Evolutionary conservation across 2,113 vertebrate genomes (phyloP).

Genomic region (Coracopsis vasa): DNA sequence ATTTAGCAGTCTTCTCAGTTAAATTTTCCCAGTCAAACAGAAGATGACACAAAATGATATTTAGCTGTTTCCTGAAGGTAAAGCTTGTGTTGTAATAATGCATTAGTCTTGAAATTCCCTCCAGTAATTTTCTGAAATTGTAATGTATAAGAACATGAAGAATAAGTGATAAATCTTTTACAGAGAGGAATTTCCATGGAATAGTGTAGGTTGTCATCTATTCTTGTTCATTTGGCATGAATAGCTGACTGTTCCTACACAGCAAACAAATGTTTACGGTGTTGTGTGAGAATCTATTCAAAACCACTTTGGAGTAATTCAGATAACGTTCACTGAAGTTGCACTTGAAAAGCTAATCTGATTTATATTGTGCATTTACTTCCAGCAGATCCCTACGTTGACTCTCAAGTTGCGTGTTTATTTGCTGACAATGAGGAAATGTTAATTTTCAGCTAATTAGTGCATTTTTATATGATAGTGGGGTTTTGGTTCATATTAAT

Average conservation of each 20-base stretch:
- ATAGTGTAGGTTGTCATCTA: background rate
- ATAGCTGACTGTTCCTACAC: background rate
- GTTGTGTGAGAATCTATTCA: background rate
- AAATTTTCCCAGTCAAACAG: background rate
- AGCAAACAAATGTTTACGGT: constrained; percentile 1
- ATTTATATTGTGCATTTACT: background rate
- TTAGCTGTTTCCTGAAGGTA: constrained; percentile 9
- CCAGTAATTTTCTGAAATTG: background rate
- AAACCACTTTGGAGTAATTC: background rate
- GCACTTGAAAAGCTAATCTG: background rate
- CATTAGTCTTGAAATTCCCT: constrained; percentile 14
- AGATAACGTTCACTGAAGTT: background rate
- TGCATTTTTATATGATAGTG: background rate
- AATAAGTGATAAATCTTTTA: background rate
- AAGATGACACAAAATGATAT: background rate
- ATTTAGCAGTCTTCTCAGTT: background rate
- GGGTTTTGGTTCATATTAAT: background rate
- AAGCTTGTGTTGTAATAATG: background rate
- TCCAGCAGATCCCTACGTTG: background rate
- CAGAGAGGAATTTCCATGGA: background rate
- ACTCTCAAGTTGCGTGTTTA: background rate
- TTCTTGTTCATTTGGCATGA: background rate
- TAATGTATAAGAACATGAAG: background rate
- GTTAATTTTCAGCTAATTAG: background rate
- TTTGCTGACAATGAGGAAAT: background rate